Percentiles rank a stretch among this genome's conserved stretches.
Evolutionary conservation across 2,797 vertebrate species (phyloP).

Genomic region (Acrocephalus scirpaceus): DNA sequence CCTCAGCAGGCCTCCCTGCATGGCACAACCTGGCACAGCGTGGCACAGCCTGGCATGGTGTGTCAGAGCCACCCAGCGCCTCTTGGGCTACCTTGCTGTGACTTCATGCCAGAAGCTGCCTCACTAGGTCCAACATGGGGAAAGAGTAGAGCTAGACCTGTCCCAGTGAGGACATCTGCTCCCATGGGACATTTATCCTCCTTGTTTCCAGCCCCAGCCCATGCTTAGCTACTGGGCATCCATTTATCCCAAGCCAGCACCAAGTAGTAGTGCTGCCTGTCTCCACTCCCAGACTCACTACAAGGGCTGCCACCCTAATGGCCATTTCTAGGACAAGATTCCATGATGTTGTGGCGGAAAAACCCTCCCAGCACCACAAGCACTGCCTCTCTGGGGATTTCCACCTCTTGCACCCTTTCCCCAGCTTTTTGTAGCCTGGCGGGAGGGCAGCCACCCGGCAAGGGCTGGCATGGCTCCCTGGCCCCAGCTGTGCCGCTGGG

Average conservation of each 20-base stretch:
- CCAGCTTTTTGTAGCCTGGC: not conserved
- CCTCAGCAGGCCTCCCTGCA: not conserved
- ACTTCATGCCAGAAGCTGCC: not conserved
- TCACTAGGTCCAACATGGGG: accelerated
- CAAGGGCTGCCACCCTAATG: accelerated
- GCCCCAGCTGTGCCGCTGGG: not conserved
- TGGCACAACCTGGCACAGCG: not conserved
- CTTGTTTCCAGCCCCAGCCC: not conserved
- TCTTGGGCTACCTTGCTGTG: not conserved
- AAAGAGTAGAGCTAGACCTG: not conserved
- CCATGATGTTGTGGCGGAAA: accelerated
- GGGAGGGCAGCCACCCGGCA: not conserved
- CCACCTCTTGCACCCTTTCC: not conserved
- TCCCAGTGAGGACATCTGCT: not conserved
- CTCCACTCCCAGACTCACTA: not conserved
- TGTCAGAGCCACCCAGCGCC: not conserved
- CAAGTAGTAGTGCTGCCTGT: accelerated
- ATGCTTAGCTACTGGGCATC: not conserved
- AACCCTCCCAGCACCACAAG: accelerated
- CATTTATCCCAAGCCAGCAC: not conserved
- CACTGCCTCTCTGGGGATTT: not conserved
- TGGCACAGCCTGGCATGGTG: not conserved
- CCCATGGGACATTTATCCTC: not conserved
- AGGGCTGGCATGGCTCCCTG: not conserved
- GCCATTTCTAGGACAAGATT: not conserved